Evolutionary conservation across 2,888 invertebrate genomes (phyloP).

Genomic region (Copidosoma aretas): DNA sequence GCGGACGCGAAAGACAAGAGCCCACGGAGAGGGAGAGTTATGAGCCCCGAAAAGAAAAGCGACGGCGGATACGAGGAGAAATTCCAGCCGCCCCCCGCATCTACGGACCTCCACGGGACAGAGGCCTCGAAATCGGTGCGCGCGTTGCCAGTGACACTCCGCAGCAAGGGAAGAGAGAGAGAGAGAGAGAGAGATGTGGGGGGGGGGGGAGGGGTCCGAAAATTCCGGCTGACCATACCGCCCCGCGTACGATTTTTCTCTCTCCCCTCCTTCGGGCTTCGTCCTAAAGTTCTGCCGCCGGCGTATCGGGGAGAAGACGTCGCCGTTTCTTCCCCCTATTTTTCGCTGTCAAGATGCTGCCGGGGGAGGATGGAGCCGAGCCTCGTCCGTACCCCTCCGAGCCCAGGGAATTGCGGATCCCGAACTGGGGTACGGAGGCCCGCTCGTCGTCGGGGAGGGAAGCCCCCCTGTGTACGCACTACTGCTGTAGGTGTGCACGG

Average conservation of each 20-base stretch:
- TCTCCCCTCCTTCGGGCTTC: conserved; percentile 23
- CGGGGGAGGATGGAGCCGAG: conserved; percentile 17
- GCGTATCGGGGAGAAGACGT: background rate
- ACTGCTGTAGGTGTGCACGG: too few relatives aligned
- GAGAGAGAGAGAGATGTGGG: background rate
- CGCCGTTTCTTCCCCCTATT: background rate
- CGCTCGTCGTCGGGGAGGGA: conserved; percentile 37
- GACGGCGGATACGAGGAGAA: conserved; percentile 24
- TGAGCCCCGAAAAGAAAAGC: too few relatives aligned
- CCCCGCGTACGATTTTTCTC: conserved; percentile 17
- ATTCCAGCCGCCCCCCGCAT: conserved; percentile 10
- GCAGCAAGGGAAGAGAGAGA: background rate
- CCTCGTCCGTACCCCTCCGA: background rate
- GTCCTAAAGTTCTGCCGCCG: conserved; percentile 29
- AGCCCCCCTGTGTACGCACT: too few relatives aligned
- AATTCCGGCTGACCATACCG: conserved; percentile 40
- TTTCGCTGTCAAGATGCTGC: background rate
- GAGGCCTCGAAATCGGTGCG: conserved; percentile 25
- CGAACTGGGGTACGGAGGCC: conserved; percentile 55
- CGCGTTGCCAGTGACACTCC: background rate
- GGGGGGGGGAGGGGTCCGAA: conserved; percentile 23
- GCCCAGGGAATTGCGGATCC: conserved; percentile 39
- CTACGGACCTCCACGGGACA: background rate
- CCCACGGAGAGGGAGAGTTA: too few relatives aligned
- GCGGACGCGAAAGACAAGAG: too few relatives aligned